phyloP scores from a whole-genome alignment of 2,797 vertebrate genomes.

The Spheniscus humboldti region DNA sequence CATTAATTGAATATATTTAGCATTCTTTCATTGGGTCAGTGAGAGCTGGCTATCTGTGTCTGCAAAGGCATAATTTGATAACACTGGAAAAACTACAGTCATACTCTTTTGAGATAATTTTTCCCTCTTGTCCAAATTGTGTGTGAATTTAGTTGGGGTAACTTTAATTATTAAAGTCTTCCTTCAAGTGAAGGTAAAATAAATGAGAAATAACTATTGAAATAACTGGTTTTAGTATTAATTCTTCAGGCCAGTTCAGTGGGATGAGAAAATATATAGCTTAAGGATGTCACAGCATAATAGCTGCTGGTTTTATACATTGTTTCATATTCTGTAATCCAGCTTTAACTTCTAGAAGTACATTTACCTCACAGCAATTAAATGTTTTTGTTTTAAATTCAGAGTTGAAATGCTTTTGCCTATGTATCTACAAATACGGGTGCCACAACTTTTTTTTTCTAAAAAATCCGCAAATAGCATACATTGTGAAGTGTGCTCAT shows the following conservation, averaged over 20 bases:
- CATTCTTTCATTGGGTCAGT: neutral
- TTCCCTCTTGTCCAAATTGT: neutral
- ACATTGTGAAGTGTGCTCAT: neutral
- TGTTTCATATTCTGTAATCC: neutral
- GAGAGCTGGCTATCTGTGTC: neutral
- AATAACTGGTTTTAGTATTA: neutral
- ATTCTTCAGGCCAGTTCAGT: neutral
- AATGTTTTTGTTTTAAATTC: neutral
- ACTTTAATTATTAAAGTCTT: neutral
- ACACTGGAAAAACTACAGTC: neutral
- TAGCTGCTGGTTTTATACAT: neutral
- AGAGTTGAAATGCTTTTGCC: neutral
- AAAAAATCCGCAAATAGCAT: neutral
- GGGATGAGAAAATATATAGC: neutral
- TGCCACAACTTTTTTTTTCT: fast-evolving
- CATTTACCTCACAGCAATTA: neutral
- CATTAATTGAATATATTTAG: neutral
- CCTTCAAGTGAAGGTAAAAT: neutral
- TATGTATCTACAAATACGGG: neutral
- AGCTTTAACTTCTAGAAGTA: neutral
- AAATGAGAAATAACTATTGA: neutral
- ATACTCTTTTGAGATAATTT: neutral
- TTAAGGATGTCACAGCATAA: neutral
- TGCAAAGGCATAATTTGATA: neutral
- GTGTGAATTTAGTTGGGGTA: neutral